These are phyloP conservation scores for Poliocrania exsul DNA, from an alignment of 2,797 vertebrate species.

Conservation along the genomic window DNA sequence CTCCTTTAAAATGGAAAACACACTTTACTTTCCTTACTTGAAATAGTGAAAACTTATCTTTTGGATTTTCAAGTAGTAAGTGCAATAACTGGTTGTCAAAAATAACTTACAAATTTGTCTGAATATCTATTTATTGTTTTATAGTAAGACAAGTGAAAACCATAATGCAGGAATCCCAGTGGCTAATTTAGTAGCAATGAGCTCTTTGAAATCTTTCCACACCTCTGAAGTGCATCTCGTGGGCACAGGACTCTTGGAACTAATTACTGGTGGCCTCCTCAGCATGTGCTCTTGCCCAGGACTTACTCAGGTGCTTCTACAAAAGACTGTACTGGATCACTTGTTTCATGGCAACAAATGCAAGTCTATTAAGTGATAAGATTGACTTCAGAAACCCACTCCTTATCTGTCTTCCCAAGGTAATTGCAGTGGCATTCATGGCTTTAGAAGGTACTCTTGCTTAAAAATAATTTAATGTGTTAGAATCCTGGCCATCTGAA, in stretches of 20 bases:
- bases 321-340: background rate
- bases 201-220: background rate
- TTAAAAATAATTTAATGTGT: background rate
- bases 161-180: background rate
- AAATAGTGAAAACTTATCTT: background rate
- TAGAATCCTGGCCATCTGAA: background rate
- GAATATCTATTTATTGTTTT: background rate
- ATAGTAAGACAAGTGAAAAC: background rate
- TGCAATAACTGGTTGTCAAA: background rate
- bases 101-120: background rate
- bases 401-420: background rate
- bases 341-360: background rate
- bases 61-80: background rate
- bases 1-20: background rate
- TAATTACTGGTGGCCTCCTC: conserved; percentile 15
- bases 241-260: background rate
- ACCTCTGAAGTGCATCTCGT: background rate
- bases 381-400: background rate
- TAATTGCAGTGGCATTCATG: background rate
- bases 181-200: background rate
- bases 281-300: background rate
- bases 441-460: background rate
- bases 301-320: background rate
- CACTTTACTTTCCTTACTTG: background rate
- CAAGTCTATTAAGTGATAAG: background rate